Percentiles rank a stretch among this genome's conserved stretches.
phyloP scores from a whole-genome alignment of 1,140 invertebrate genomes.

The Cherax destructor region DNA sequence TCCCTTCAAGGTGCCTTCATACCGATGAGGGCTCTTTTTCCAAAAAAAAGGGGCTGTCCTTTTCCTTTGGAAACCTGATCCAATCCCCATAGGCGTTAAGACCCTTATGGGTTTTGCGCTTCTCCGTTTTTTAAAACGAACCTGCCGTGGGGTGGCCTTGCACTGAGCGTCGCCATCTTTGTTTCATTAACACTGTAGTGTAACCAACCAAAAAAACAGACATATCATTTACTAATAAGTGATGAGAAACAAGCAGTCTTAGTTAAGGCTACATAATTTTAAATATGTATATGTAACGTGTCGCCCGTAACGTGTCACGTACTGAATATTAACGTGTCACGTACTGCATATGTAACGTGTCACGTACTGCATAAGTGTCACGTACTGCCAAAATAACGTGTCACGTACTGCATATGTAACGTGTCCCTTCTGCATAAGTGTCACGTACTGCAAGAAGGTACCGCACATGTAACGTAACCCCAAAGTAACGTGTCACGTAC shows the following conservation, averaged over 20 bases:
- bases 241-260: conserved; percentile 3
- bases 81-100: background rate
- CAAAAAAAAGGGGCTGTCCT: too few relatives aligned
- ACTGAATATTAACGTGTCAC: background rate
- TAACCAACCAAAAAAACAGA: conserved; percentile 43
- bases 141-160: background rate
- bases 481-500: too few relatives aligned
- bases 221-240: conserved; percentile 50
- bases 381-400: too few relatives aligned
- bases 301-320: conserved; percentile 30
- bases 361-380: too few relatives aligned
- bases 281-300: conserved; percentile 24
- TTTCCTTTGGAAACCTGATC: background rate
- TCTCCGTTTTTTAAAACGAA: background rate
- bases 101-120: background rate
- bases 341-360: too few relatives aligned
- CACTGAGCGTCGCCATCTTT: conserved; percentile 2
- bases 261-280: conserved; percentile 12
- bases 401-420: too few relatives aligned
- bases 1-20: background rate
- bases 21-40: too few relatives aligned
- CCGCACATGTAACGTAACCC: too few relatives aligned
- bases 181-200: background rate
- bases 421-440: too few relatives aligned
- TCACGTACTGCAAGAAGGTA: too few relatives aligned